Conservation (phyloP, 2,113 vertebrate species). For the Phrynosoma platyrhinos region DNA sequence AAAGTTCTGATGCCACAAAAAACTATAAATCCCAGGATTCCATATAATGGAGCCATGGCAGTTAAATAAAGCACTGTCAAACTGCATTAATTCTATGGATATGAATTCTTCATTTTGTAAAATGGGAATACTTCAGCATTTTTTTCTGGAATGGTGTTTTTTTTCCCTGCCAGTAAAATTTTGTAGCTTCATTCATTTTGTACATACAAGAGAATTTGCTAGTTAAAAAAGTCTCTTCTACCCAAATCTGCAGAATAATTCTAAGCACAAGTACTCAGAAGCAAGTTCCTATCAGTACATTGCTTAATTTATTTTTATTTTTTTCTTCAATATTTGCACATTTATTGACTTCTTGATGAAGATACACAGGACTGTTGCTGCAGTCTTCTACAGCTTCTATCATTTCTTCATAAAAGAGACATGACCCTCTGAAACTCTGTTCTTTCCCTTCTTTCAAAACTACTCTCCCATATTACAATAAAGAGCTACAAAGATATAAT, state of each 20-base stretch:
- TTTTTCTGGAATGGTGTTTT: neutral
- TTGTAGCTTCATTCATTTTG: neutral
- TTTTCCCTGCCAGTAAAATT: neutral
- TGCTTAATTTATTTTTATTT: too few species aligned
- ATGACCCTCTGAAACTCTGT: neutral
- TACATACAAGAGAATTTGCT: neutral
- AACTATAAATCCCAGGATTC: neutral
- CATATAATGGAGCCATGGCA: too few species aligned
- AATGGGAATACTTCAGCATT: neutral
- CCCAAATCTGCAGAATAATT: neutral
- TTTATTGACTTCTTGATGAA: neutral
- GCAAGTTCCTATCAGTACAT: neutral
- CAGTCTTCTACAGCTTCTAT: neutral
- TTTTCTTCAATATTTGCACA: too few species aligned
- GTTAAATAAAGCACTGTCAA: too few species aligned
- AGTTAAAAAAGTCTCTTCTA: neutral
- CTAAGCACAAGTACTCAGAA: neutral
- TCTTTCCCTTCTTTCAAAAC: neutral
- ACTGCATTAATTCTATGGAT: too few species aligned
- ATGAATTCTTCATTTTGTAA: neutral
- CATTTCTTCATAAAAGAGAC: neutral
- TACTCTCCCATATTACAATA: neutral
- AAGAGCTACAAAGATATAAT: neutral
- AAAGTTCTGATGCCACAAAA: too few species aligned
- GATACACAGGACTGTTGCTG: neutral